Evolutionary conservation across 2,888 invertebrate genomes (phyloP).

Genomic region (Iselma pallidipennis): DNA sequence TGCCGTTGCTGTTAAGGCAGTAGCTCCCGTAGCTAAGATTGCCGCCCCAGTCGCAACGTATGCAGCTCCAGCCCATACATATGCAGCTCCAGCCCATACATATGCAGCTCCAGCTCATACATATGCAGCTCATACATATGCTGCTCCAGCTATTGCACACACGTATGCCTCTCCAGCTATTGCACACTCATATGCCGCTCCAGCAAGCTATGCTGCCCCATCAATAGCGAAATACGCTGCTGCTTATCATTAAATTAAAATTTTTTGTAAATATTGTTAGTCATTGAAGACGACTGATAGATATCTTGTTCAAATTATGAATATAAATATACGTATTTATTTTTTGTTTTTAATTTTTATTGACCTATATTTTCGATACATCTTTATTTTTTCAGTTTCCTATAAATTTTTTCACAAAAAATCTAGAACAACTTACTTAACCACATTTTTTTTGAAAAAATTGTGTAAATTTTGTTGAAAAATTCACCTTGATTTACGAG

Average conservation of each 20-base stretch:
- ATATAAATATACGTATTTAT: neutral
- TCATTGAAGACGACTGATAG: neutral
- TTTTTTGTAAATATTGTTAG: neutral
- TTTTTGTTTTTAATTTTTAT: neutral
- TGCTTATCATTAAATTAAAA: neutral
- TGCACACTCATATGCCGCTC: slow-evolving; percentile 26
- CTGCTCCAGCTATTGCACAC: slow-evolving; percentile 26
- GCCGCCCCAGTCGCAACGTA: slow-evolving; percentile 22
- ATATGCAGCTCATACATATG: slow-evolving; percentile 21
- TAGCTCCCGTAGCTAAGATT: slow-evolving; percentile 41
- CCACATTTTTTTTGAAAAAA: neutral
- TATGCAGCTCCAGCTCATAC: slow-evolving; percentile 27
- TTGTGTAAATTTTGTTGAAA: no score
- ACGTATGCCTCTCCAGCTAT: slow-evolving; percentile 28
- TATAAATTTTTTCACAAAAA: no score
- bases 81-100: slow-evolving; percentile 23
- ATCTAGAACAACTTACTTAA: neutral
- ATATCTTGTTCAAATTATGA: neutral
- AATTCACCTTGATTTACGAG: neutral
- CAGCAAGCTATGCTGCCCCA: slow-evolving; percentile 32
- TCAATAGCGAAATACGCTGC: slow-evolving; percentile 2
- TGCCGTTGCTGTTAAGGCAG: slow-evolving; percentile 41
- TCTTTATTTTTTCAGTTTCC: no score
- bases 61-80: slow-evolving; percentile 23
- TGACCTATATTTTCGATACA: neutral